Conservation (phyloP, 2,888 invertebrate species). For the Tetranychus truncatus region DNA sequence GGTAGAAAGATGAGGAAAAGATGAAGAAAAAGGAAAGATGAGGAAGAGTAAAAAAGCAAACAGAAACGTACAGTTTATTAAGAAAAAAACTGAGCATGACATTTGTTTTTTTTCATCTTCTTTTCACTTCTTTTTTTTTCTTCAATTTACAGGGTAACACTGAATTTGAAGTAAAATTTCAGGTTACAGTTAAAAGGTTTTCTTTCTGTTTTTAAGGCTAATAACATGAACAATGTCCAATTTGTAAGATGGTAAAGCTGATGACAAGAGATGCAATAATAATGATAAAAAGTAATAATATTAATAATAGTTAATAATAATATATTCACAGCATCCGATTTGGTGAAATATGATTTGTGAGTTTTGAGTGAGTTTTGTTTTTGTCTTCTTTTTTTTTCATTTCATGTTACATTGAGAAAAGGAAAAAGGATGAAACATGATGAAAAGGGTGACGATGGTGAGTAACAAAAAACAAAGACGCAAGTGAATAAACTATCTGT, state of each 20-base stretch:
- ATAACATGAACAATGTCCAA: neutral
- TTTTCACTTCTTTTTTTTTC: neutral
- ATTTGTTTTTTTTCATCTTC: neutral
- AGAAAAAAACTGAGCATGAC: neutral
- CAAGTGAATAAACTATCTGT: neutral
- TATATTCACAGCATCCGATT: neutral
- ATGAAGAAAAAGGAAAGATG: neutral
- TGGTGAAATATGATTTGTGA: neutral
- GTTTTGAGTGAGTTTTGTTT: too few species aligned
- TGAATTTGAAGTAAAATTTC: neutral
- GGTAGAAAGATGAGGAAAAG: neutral
- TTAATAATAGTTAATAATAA: neutral
- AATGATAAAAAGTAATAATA: too few species aligned
- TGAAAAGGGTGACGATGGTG: neutral
- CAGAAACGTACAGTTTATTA: neutral
- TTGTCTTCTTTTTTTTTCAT: too few species aligned
- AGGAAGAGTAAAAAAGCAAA: neutral
- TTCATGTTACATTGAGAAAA: neutral
- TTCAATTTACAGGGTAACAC: conserved; percentile 1
- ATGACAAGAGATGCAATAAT: too few species aligned
- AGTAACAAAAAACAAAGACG: neutral
- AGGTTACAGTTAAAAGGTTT: too few species aligned
- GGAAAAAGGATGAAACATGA: neutral
- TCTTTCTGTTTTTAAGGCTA: neutral
- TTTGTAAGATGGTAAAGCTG: too few species aligned